These are phyloP conservation scores for Notocelia uddmanniana DNA, from an alignment of 2,888 invertebrate species.

Conservation along the genomic window DNA sequence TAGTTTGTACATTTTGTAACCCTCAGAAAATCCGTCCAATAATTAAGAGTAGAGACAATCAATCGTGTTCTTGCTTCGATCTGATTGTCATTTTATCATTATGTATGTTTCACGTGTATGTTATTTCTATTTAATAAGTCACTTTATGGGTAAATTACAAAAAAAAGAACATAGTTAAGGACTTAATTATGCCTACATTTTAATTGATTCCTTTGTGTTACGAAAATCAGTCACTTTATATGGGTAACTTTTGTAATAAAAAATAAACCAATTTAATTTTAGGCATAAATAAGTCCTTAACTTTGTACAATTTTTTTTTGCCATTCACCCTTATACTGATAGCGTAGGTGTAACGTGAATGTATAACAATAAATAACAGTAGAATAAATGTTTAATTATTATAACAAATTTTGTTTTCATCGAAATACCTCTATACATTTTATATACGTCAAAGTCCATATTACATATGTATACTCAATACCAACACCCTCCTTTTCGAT, in stretches of 20 bases:
- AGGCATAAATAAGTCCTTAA: too few species aligned
- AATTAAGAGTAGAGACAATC: slow-evolving; percentile 50
- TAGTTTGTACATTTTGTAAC: slow-evolving; percentile 59
- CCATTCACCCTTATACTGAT: slow-evolving; percentile 8
- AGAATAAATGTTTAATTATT: slow-evolving; percentile 31
- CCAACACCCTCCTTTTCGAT: slow-evolving; percentile 20
- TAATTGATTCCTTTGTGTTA: too few species aligned
- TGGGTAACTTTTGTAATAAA: too few species aligned
- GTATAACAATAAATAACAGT: slow-evolving; percentile 14
- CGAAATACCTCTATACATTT: too few species aligned
- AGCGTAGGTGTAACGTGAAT: not conserved
- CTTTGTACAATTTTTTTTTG: too few species aligned
- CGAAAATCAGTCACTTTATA: too few species aligned
- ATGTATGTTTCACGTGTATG: slow-evolving; percentile 6
- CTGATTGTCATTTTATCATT: slow-evolving; percentile 32
- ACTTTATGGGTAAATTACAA: too few species aligned
- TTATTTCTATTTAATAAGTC: slow-evolving; percentile 25
- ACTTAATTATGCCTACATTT: too few species aligned
- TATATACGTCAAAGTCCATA: not conserved
- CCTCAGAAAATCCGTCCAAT: slow-evolving; percentile 79
- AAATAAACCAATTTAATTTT: too few species aligned
- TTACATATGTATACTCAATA: not conserved
- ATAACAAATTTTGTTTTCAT: slow-evolving; percentile 1
- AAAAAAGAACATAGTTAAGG: too few species aligned
- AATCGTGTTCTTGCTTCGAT: slow-evolving; percentile 34